Evolutionary conservation across 2,113 vertebrate species (phyloP).

Genomic region (Vimba vimba): DNA sequence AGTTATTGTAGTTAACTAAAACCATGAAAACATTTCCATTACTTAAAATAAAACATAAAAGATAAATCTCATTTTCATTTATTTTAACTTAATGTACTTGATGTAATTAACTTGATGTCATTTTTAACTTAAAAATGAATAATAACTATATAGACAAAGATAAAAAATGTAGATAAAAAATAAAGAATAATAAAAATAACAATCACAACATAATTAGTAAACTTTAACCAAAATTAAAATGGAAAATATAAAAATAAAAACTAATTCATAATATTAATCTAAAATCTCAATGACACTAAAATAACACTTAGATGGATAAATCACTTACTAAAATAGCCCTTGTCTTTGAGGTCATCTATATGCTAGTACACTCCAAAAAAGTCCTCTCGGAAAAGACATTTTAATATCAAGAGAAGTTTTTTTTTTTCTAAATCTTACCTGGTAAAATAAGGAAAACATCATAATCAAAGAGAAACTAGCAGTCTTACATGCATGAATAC

Average conservation of each 20-base stretch:
- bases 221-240: neutral
- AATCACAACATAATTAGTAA: neutral
- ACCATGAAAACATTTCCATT: neutral
- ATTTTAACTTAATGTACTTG: neutral
- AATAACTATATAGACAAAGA: neutral
- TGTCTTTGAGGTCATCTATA: neutral
- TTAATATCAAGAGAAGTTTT: neutral
- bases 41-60: too few relatives aligned
- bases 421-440: neutral
- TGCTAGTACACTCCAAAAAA: neutral
- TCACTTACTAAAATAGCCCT: neutral
- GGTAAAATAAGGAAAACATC: conserved; percentile 3
- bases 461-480: neutral
- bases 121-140: too few relatives aligned
- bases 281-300: neutral
- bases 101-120: too few relatives aligned
- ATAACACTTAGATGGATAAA: neutral
- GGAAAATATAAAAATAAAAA: neutral
- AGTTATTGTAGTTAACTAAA: neutral
- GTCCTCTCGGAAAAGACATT: neutral
- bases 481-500: neutral
- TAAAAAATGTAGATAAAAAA: neutral
- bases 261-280: neutral
- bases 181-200: neutral
- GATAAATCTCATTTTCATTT: neutral